Percentiles rank a stretch among this genome's conserved stretches.
Conservation (phyloP, 2,797 vertebrate species). For the Alca torda region DNA sequence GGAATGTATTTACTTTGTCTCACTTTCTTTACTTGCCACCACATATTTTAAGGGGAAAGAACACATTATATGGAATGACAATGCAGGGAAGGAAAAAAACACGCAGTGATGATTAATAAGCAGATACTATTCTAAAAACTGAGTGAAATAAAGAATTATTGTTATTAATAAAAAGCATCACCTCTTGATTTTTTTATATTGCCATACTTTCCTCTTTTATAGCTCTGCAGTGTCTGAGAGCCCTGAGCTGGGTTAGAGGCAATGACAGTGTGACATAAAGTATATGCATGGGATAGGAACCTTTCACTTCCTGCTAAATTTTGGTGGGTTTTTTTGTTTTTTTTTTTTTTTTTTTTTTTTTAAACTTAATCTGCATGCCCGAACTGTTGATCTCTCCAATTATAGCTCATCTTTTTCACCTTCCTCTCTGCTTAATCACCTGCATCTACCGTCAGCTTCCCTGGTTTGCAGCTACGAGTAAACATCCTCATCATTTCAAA, state of each 20-base stretch:
- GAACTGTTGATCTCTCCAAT: background rate
- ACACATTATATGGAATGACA: background rate
- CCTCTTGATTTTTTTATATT: background rate
- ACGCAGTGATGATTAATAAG: background rate
- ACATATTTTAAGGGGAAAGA: background rate
- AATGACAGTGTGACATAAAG: background rate
- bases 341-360: background rate
- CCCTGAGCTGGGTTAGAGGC: background rate
- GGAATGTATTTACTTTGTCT: background rate
- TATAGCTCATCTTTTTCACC: background rate
- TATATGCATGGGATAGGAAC: background rate
- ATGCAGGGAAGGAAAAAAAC: background rate
- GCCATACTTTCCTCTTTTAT: background rate
- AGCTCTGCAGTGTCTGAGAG: background rate
- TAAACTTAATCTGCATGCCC: background rate
- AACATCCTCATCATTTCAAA: background rate
- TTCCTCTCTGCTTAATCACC: background rate
- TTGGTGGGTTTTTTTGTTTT: too few species aligned
- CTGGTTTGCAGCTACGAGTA: background rate
- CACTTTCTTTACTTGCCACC: background rate
- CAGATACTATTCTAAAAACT: background rate
- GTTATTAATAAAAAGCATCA: background rate
- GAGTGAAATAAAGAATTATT: background rate
- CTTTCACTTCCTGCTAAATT: background rate
- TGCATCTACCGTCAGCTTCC: background rate